Base-by-base conservation (phyloP, 2,888 invertebrate genomes). In the Mongoloraphidia duomilia region DNA sequence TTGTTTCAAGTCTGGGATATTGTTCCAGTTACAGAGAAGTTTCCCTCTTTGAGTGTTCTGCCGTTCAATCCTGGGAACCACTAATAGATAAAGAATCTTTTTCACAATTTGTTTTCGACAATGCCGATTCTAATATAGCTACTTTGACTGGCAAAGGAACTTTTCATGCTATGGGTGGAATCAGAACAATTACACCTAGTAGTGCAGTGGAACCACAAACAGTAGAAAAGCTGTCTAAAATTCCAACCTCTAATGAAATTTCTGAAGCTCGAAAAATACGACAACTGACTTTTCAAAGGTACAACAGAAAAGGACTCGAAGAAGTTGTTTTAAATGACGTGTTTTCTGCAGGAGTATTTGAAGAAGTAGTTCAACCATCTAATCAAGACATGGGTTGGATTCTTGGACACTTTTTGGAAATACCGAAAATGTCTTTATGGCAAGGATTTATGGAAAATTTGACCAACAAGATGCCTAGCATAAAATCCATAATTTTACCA, bases 1-100 rank as follows among this genome's bases (percentile, higher is more conserved):
- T 50, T 6, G 38, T 58, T 35, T 52, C 54, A 26, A 46, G 54
- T 44, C 52, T 58, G 26, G 55, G 57, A 37, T 57, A 54, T 53
- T 57, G 47, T 39, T 51, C 53, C 10, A 52, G 58, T 17, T 59
- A 59, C 44, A 52, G 47, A 38, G 57, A 57, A 53, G 54, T 52
- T 39, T 50, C 44, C 41, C 47, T 51, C 9, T 52, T 56, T 46
- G 54, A 59, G 55, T 44, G 44, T 40, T 57, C 56, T 37, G 52
- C 53, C 42, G 57, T 58, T 17, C 53, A 44, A 45, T 42, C 44
- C 41, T 12, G 44, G 46, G 44, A 43, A 40, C 43, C 51, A 39
- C 40, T 44, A 36, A 46, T 54, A 36, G 37, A 51, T 34, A 14
- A 44, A 26, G 8, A n/a, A 12, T 13, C 37, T 11, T 51, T 51